Percentiles rank a stretch among this genome's conserved stretches.
phyloP scores from a whole-genome alignment of 1,140 invertebrate species.

The Drosophila ercepeae region DNA sequence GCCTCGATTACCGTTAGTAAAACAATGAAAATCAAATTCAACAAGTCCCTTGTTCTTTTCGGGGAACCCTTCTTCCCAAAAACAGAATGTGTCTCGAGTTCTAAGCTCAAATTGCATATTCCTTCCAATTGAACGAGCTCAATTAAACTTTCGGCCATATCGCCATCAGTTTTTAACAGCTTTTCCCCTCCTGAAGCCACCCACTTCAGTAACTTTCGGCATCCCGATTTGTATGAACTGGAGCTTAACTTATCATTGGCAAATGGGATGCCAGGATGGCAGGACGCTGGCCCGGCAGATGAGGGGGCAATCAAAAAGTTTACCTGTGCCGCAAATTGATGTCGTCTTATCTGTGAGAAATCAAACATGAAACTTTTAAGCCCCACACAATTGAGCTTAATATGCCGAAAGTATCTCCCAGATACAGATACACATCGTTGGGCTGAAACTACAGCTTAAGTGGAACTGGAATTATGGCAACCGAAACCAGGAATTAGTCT shows the following conservation, averaged over 20 bases:
- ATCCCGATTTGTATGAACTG: conserved; percentile 37
- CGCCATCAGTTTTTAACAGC: conserved; percentile 51
- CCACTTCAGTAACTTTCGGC: conserved; percentile 25
- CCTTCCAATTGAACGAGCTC: conserved; percentile 47
- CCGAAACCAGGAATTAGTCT: conserved; percentile 49
- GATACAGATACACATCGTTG: conserved; percentile 11
- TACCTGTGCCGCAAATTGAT: conserved; percentile 74
- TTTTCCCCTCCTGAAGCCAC: conserved; percentile 14
- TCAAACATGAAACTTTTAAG: conserved; percentile 80
- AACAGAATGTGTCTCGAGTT: neutral
- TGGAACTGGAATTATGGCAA: conserved; percentile 26
- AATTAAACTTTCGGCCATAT: conserved; percentile 51
- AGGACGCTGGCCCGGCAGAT: neutral
- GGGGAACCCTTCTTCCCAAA: neutral
- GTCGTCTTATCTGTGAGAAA: conserved; percentile 71
- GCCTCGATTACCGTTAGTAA: neutral
- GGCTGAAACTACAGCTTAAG: conserved; percentile 45
- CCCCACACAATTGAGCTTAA: conserved; percentile 73
- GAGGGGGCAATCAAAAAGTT: conserved; percentile 70
- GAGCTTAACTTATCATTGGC: conserved; percentile 68
- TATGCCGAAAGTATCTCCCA: conserved; percentile 46
- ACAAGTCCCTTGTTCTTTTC: neutral
- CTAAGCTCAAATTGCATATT: conserved; percentile 13
- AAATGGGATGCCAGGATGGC: neutral
- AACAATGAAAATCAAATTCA: neutral